Base-by-base conservation (phyloP, 2,797 vertebrate species). In the Rhodeus uyekii region DNA sequence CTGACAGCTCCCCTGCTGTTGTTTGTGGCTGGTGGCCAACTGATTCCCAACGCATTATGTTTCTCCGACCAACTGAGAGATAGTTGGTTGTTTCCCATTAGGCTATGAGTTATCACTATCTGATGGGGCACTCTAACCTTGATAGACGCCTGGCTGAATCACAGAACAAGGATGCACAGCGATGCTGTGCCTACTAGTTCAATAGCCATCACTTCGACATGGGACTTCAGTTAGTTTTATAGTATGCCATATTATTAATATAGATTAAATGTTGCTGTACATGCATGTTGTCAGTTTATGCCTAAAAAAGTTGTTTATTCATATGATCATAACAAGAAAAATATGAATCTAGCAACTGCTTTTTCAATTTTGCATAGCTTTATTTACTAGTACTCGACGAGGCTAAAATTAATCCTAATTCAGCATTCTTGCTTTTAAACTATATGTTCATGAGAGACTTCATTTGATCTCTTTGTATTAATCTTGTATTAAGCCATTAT, bases 21-120 rank as follows among this genome's bases (percentile, higher is more conserved):
- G 87, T 86, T 86, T 89, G 89, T 95, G 93, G 93, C 92, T 85
- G 68, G 44, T 82, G 84, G 93, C 94, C 93, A 95, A 93, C 88
- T 84, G 88, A 92, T 91, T 90, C 89, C 89, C 80, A 85, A 86
- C 77, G 78, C 88, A 89, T 92, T 90, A 81, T 84, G 83, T 89
- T 92, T 90, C 89, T 93, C 86, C 84, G 89, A 90, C 89, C 88
- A 87, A 88, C 90, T 85, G 68, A 87, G 74, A 93, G 92, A 94
- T 94, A 93, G 89, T 44, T 58, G 84, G 81, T 87, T 89, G 88
- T 90, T 90, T 89, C 86, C 82, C 82, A 86, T 87, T 86, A 88
- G 81, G 80, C 81, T 80, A 65, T 58, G 80, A 83, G 83, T 86
- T 87, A 84, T 87, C 86, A 36, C 75, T 73, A 84, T 89, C 88